Evolutionary conservation across 2,113 vertebrate genomes (phyloP).

Genomic region (Eidolon helvum): DNA sequence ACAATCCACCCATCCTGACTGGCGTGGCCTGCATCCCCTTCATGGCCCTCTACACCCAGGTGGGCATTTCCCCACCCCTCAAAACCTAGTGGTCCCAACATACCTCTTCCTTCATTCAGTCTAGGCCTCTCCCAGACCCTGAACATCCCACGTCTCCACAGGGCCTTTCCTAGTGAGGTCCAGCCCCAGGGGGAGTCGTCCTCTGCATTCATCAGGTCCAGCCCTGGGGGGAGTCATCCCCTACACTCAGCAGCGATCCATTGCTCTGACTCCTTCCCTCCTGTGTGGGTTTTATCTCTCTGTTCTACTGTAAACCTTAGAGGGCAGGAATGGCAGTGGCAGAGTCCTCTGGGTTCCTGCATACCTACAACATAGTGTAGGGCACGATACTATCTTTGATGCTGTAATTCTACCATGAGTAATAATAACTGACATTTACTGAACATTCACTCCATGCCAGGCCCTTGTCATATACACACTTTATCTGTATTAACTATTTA

Average conservation of each 20-base stretch:
- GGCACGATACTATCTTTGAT: neutral
- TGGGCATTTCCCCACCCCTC: neutral
- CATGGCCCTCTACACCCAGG: neutral
- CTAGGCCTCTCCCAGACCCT: neutral
- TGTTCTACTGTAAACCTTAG: neutral
- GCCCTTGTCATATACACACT: neutral
- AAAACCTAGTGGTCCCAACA: neutral
- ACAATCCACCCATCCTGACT: no score
- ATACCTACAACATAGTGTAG: neutral
- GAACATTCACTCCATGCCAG: neutral
- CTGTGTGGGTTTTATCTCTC: neutral
- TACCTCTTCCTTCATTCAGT: neutral
- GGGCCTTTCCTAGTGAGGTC: neutral
- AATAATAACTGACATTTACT: neutral
- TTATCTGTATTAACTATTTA: neutral
- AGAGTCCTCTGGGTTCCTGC: neutral
- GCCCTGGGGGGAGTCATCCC: neutral
- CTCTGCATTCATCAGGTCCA: neutral
- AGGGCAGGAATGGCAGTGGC: neutral
- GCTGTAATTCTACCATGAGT: neutral
- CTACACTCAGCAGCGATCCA: no score
- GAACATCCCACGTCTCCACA: neutral
- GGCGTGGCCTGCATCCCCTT: neutral
- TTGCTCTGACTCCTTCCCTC: neutral
- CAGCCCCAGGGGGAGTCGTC: neutral